Percentiles rank a stretch among this genome's conserved stretches.
These are phyloP conservation scores for Fissipunctia ypsillon DNA, from an alignment of 2,888 invertebrate species.

Conservation along the genomic window DNA sequence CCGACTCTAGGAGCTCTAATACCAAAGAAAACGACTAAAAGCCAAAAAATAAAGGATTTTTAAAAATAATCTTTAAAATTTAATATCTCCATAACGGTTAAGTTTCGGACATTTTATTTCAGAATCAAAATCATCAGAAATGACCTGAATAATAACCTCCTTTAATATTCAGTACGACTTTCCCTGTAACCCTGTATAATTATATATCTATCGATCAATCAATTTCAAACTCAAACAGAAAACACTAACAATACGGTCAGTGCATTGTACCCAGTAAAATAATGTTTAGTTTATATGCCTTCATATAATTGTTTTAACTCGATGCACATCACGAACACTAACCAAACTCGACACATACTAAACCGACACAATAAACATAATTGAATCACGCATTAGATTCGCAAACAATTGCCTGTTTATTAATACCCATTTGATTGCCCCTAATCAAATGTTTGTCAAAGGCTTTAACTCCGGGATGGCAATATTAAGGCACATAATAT, in stretches of 20 bases:
- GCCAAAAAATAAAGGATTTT: too few relatives aligned
- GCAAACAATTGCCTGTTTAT: conserved; percentile 44
- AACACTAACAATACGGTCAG: not conserved
- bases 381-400: conserved; percentile 30
- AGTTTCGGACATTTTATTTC: too few relatives aligned
- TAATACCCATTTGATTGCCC: conserved; percentile 45
- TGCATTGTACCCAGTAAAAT: conserved; percentile 7
- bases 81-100: too few relatives aligned
- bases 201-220: not conserved
- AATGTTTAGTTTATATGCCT: conserved; percentile 3
- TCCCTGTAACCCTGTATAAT: too few relatives aligned
- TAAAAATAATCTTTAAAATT: too few relatives aligned
- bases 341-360: conserved; percentile 21
- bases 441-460: conserved; percentile 56
- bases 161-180: too few relatives aligned
- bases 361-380: conserved; percentile 44
- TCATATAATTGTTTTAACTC: conserved; percentile 1
- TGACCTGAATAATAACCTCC: too few relatives aligned
- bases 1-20: too few relatives aligned
- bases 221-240: not conserved
- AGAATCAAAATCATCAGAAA: too few relatives aligned
- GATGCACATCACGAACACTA: conserved; percentile 5
- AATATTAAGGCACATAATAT: too few relatives aligned
- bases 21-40: too few relatives aligned
- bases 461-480: conserved; percentile 4